phyloP scores from a whole-genome alignment of 1,140 invertebrate species.

The Zaprionus vittiger region DNA sequence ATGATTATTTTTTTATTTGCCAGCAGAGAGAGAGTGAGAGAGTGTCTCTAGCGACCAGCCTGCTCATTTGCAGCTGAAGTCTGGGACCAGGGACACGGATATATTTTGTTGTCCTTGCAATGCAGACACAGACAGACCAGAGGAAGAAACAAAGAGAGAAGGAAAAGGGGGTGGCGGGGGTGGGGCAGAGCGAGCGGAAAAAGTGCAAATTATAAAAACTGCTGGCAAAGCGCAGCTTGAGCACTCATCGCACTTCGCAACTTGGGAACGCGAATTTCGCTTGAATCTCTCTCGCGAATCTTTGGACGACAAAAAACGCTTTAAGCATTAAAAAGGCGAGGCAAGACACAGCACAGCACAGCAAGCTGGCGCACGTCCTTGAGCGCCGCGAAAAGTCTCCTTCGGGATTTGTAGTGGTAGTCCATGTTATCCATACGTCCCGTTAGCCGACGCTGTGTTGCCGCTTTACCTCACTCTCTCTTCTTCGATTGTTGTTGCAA shows the following conservation, averaged over 20 bases:
- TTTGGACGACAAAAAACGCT: constrained; percentile 6
- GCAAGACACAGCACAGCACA: not conserved
- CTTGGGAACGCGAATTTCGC: constrained; percentile 57
- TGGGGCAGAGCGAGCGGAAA: constrained; percentile 25
- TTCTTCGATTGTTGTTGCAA: constrained; percentile 55
- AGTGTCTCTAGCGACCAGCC: constrained; percentile 23
- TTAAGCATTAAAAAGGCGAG: constrained; percentile 30
- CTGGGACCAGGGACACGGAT: constrained; percentile 37
- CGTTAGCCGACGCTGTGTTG: not conserved
- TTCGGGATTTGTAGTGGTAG: constrained; percentile 30
- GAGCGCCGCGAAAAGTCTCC: constrained; percentile 45
- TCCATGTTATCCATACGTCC: constrained; percentile 12
- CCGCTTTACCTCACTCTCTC: not conserved
- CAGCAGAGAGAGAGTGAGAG: not conserved
- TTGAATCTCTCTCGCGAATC: constrained; percentile 14
- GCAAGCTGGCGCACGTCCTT: constrained; percentile 39
- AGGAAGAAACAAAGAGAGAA: constrained; percentile 20
- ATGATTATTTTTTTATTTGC: constrained; percentile 70
- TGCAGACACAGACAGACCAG: constrained; percentile 1
- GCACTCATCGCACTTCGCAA: constrained; percentile 54
- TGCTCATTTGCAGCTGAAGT: constrained; percentile 73
- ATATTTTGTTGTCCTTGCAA: constrained; percentile 6
- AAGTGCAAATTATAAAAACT: constrained; percentile 80
- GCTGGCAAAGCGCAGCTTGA: constrained; percentile 75
- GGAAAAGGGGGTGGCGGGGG: not conserved